These are phyloP conservation scores for Myrmecobius fasciatus DNA, from an alignment of 2,113 vertebrate species.

Conservation along the genomic window DNA sequence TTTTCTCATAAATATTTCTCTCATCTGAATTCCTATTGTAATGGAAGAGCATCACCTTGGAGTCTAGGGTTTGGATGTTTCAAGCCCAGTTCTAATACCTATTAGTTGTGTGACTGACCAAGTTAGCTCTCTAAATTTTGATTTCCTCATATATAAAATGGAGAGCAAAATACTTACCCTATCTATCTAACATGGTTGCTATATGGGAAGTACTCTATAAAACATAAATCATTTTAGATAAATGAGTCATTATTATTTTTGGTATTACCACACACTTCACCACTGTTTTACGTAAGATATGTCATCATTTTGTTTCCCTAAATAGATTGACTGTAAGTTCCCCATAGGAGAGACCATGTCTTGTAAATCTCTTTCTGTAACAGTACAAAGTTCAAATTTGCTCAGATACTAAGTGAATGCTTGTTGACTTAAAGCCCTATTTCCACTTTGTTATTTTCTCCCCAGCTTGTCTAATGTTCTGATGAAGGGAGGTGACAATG, in stretches of 20 bases:
- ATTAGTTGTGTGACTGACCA: not conserved
- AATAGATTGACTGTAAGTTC: not conserved
- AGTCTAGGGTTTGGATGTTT: not conserved
- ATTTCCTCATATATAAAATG: not conserved
- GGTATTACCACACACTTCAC: not conserved
- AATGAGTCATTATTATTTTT: not conserved
- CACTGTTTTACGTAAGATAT: not conserved
- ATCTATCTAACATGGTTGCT: not conserved
- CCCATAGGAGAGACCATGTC: not conserved
- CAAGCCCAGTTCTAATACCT: not conserved
- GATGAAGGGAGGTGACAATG: not conserved
- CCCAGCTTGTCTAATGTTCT: not conserved
- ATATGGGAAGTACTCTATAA: not conserved
- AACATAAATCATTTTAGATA: not conserved
- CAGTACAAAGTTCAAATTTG: not conserved
- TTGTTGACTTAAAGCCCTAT: not conserved
- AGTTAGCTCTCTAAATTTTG: not conserved
- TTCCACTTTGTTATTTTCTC: not conserved
- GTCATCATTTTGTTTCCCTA: not conserved
- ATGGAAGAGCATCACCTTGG: not conserved
- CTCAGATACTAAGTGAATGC: not conserved
- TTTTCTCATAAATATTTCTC: not conserved
- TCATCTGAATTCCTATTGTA: not conserved
- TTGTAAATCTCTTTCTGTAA: not conserved
- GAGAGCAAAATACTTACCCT: not conserved